Percentiles rank a stretch among this genome's conserved stretches.
phyloP scores from a whole-genome alignment of 2,797 vertebrate genomes.

The Mallotus villosus region DNA sequence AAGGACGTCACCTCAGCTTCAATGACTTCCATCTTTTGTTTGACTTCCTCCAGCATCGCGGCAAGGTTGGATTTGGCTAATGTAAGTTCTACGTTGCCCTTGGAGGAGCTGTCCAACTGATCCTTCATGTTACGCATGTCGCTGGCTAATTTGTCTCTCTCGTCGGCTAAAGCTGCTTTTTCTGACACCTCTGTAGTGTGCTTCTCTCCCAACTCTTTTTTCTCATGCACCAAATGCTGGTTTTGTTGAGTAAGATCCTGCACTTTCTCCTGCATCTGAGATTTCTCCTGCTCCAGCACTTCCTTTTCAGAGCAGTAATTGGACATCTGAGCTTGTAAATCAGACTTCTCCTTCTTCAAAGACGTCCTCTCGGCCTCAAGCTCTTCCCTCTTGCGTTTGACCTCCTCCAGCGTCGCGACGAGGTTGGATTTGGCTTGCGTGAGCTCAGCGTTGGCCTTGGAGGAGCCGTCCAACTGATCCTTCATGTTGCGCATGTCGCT shows the following conservation, averaged over 20 bases:
- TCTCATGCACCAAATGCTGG: constrained; percentile 62
- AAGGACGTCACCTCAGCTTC: constrained; percentile 65
- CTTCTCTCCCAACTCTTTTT: constrained; percentile 76
- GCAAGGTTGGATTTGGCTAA: constrained; percentile 72
- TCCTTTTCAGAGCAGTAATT: constrained; percentile 68
- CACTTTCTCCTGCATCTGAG: constrained; percentile 23
- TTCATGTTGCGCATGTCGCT: constrained; percentile 64
- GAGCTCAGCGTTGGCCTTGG: constrained; percentile 68
- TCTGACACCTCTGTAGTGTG: constrained; percentile 67
- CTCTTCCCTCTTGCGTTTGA: constrained; percentile 56
- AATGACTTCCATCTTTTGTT: constrained; percentile 56
- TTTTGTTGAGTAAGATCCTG: constrained; percentile 49
- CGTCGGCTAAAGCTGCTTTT: constrained; percentile 64
- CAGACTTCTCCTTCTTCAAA: constrained; percentile 63
- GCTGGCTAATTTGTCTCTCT: constrained; percentile 70
- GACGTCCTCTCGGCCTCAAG: constrained; percentile 64
- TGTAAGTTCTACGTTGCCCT: constrained; percentile 67
- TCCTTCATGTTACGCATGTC: constrained; percentile 67
- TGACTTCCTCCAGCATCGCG: constrained; percentile 70
- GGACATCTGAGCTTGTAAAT: constrained; percentile 70
- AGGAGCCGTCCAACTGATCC: constrained; percentile 70
- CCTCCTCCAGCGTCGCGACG: constrained; percentile 70
- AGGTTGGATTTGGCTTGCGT: constrained; percentile 69
- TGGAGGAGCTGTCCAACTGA: constrained; percentile 69
- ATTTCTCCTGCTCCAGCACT: constrained; percentile 69